A percentile compares a stretch with the other conserved stretches of the same genome.
phyloP scores from a whole-genome alignment of 2,797 vertebrate species.

The Lophotriccus pileatus region DNA sequence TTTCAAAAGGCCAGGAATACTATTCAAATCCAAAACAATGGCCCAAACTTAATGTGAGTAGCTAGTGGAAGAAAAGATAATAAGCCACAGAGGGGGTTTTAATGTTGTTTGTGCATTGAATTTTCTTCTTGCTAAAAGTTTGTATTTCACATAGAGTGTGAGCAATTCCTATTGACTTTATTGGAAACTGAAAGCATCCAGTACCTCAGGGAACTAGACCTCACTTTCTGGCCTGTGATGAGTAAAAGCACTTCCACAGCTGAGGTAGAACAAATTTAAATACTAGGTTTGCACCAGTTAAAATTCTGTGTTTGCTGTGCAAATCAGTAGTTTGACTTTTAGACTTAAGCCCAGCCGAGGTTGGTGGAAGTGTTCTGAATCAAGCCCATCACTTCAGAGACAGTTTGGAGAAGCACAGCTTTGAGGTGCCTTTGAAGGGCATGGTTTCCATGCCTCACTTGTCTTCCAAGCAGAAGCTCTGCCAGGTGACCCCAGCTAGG shows the following conservation, averaged over 20 bases:
- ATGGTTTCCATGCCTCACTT: background rate
- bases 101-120: background rate
- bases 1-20: constrained; percentile 13
- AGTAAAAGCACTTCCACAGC: background rate
- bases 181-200: background rate
- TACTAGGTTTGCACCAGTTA: background rate
- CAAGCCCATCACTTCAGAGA: background rate
- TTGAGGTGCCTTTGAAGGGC: background rate
- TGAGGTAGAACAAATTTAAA: background rate
- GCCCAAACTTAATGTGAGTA: background rate
- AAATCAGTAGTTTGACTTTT: background rate
- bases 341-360: background rate
- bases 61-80: background rate
- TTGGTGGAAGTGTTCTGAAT: background rate
- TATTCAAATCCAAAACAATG: constrained; percentile 43
- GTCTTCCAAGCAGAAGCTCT: background rate
- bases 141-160: background rate
- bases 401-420: background rate
- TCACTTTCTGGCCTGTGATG: background rate
- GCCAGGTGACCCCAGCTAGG: background rate
- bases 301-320: background rate
- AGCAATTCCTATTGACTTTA: background rate
- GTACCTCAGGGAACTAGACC: background rate
- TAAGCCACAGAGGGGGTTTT: background rate
- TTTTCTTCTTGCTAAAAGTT: background rate